Evolutionary conservation across 1,140 invertebrate genomes (phyloP), one percentile per base, ranked within the genome.

Genomic region (Papilio xuthus): DNA sequence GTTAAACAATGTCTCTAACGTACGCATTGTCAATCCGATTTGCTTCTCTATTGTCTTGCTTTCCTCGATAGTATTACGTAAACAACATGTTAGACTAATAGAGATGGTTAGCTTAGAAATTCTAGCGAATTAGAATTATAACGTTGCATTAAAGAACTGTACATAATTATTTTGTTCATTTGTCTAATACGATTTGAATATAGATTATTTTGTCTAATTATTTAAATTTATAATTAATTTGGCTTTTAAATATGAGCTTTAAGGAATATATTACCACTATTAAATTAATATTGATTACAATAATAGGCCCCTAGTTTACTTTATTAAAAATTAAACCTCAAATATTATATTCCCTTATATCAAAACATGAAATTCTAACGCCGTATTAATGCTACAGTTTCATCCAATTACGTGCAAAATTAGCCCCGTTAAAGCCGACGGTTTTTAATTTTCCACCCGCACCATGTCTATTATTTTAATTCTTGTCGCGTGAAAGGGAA

Each of bases 321-420:
- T 88, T 90, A 90, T 91, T 92, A 85, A 89, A 89, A 89, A 92
- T 91, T 89, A 89, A 89, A 84, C 85, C 85, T 82, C 82, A 84
- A 86, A 90, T 6, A 42, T 72, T 42, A 15, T 42, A 72, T 42
- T 42, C 41, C 42, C 8, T 23, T 72, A 23, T 20, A 9, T 72
- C 15, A 20, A 42, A 72, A 26, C 18, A 18, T 63, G 71, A 80
- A 81, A 81, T 63, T 73, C 79, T 70, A 69, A 80, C 69, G 79
- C 70, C 70, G 71, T 53, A 71, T 53, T 80, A 81, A 79, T 75
- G 76, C 47, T 44, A 80, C 78, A 75, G 76, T 79, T 80, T 79
- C 56, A 82, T 77, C 70, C 78, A 83, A 85, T 86, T 83, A 85
- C 82, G 77, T 79, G 63, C 70, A 41, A 79, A 85, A 84, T 84